These are phyloP conservation scores for Trachymyrmex cornetzi DNA, from an alignment of 1,140 invertebrate species.

Conservation along the genomic window DNA sequence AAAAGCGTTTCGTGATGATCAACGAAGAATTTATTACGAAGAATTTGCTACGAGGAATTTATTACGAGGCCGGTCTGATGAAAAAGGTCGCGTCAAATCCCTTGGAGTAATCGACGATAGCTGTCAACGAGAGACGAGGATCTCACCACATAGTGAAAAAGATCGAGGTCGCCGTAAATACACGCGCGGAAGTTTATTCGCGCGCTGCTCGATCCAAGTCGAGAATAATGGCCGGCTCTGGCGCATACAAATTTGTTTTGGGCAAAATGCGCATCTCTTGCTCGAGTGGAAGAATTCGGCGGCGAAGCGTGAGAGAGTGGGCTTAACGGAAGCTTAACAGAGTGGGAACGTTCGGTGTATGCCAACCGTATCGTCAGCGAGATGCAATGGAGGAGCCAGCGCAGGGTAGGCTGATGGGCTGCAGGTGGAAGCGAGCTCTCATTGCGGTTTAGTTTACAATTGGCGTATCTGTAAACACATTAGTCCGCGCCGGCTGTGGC, in stretches of 20 bases:
- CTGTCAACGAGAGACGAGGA: constrained; percentile 9
- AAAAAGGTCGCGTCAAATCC: not conserved
- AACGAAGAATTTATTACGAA: not conserved
- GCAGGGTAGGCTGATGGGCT: not conserved
- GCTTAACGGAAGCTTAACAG: constrained; percentile 1
- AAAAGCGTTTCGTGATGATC: not conserved
- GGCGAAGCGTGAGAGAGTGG: not conserved
- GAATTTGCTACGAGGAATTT: not conserved
- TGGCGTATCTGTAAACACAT: constrained; percentile 75
- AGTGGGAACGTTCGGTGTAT: constrained; percentile 16
- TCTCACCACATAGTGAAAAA: not conserved
- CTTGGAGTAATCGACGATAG: not conserved
- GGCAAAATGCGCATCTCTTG: not conserved
- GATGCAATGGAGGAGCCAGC: constrained; percentile 37
- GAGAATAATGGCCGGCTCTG: constrained; percentile 28
- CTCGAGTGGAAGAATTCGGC: constrained; percentile 24
- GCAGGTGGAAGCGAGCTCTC: constrained; percentile 30
- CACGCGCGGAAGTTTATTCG: constrained; percentile 36
- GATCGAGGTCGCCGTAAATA: constrained; percentile 25
- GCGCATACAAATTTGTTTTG: constrained; percentile 30
- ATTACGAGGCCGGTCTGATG: not conserved
- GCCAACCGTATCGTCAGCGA: constrained; percentile 18
- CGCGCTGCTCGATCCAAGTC: constrained; percentile 37
- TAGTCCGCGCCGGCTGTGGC: constrained; percentile 52
- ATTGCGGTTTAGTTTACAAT: constrained; percentile 73